Base-by-base conservation (phyloP, 2,113 vertebrate genomes). In the Turnix velox region DNA sequence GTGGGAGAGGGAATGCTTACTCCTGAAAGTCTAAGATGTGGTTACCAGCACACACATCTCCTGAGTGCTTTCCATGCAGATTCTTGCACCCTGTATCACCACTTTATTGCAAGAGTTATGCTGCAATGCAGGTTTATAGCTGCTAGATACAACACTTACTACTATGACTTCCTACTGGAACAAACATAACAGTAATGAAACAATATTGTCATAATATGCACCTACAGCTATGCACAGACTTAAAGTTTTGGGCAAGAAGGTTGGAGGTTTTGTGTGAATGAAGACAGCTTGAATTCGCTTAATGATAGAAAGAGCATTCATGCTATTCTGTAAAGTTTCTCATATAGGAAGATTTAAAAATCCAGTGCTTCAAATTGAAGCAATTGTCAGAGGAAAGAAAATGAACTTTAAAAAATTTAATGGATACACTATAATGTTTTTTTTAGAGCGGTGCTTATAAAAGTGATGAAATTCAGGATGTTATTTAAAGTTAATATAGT, bases 401-500 rank as follows among this genome's bases (percentile, higher is more conserved):
- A 83, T 89, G 65, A 92, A 94, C 76, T 88, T 95, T 25, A 54
- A 91, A 93, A 95, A 88, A 52, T 24, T n/a, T 88, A 80, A 92
- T 90, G 71, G 76, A 77, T 77, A 31, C n/a, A 37, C 65, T 95
- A 63, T 76, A 85, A 84, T 91, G 30, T 62, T 90, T 93, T 59
- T 94, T 95, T 92, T 74, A 90, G 59, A 89, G 62, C 49, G 79
- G 46, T 58, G 19, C 84, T 95, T 91, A 88, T 69, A 89, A 75
- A 94, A 90, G 65, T 63, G 52, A 91, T 92, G 40, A 87, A 88
- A 96, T 89, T 91, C 91, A 81, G 43, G 42, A 57, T 89, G 63
- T 85, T 96, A 88, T 88, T 94, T 96, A 72, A 96, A 94, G 83
- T 88, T 69, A 61, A 30, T 78, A 84, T 43, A 73, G 66, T 93